Base-by-base conservation (phyloP, 37 sponge, comb jelly and placozoan species). In the Dysidea cf. avara region DNA sequence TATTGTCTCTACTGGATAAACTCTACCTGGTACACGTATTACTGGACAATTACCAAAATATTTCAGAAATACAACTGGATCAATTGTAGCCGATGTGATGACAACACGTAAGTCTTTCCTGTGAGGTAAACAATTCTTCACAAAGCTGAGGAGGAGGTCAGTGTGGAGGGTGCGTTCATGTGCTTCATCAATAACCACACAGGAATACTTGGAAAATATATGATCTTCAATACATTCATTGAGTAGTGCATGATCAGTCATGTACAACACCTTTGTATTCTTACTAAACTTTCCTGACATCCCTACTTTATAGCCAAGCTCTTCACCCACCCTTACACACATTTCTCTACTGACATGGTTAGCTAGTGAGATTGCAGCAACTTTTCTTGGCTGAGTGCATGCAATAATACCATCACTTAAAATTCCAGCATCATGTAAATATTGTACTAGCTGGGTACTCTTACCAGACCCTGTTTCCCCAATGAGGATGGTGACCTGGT, bases 361-460 rank as follows among this genome's bases (percentile, higher is more conserved):
- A 47, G 95, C 95, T 3, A 94, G 58, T 20, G 85, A 77, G n/a
- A 86, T 53, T 20, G 95, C 88, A 56, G 95, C 91, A 24, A 89
- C 77, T 63, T 80, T 86, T 47, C 95, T 82, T 28, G 95, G 95
- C 51, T 94, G 91, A 28, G 95, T 89, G 35, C 91, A 89, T 24
- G 66, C 78, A 3, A 77, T 82, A 30, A 60, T 74, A 6, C 86
- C 86, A 39, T 78, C 60, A 20, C 30, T 48, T 3, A 50, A 43
- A 48, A 83, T 75, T 3, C 80, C 86, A 36, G 86, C 86, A 73
- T 87, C 93, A 79, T 82, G 82, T 26, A 83, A 66, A 72, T 90
- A 94, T 61, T 94, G 95, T 1, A 83, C 84, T 11, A 94, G 33
- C 69, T 94, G 95, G 21, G 95, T 94, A 66, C 91, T 94, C 68